phyloP scores from a whole-genome alignment of 2,113 vertebrate species.

The Dascyllus trimaculatus region DNA sequence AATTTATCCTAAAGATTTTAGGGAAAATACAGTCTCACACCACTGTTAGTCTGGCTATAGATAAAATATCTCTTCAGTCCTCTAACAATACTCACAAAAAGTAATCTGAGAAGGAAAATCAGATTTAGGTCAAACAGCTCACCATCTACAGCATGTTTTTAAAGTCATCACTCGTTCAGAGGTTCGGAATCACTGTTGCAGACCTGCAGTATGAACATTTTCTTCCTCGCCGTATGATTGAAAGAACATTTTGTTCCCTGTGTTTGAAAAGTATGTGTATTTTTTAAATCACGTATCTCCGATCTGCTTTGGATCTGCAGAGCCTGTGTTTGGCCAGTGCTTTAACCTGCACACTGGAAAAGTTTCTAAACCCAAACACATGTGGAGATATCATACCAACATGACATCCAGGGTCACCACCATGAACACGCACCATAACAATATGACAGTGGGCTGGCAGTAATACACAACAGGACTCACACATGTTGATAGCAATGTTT shows the following conservation, averaged over 20 bases:
- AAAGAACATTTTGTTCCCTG: conserved; percentile 59
- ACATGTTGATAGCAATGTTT: conserved; percentile 49
- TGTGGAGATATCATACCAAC: conserved; percentile 64
- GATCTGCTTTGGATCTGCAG: conserved; percentile 65
- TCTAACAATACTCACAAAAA: background rate
- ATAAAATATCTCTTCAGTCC: too few species aligned
- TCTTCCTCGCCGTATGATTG: conserved; percentile 13
- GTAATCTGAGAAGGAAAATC: background rate
- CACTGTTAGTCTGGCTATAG: background rate
- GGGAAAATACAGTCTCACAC: background rate
- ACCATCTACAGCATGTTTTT: conserved; percentile 8
- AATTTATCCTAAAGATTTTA: background rate
- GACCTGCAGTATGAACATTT: conserved; percentile 19
- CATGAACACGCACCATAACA: conserved; percentile 69
- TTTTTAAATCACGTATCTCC: conserved; percentile 33
- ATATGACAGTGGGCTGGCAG: conserved; percentile 57
- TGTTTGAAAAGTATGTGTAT: conserved; percentile 34
- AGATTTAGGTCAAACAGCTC: background rate
- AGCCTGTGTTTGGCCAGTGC: conserved; percentile 54
- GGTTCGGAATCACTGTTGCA: background rate
- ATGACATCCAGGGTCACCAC: conserved; percentile 56
- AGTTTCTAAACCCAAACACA: conserved; percentile 72
- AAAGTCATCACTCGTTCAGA: conserved; percentile 15
- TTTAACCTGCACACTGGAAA: conserved; percentile 50
- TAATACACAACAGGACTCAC: conserved; percentile 45